phyloP scores from a whole-genome alignment of 1,140 invertebrate genomes.

The Thaumatotibia leucotreta region DNA sequence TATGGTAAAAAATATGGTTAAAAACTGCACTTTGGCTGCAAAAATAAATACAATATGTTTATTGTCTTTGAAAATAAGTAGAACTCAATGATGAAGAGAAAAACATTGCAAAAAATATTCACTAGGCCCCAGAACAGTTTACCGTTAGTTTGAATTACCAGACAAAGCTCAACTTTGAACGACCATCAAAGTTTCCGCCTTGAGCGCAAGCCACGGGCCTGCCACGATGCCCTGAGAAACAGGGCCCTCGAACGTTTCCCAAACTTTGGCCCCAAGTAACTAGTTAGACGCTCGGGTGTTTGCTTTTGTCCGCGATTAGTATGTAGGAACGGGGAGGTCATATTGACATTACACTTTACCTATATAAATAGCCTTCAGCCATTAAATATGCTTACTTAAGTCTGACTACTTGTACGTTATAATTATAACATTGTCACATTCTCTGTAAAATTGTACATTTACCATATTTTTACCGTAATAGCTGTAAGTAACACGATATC shows the following conservation, averaged over 20 bases:
- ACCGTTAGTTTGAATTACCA: neutral
- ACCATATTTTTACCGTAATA: neutral
- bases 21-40: neutral
- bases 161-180: conserved; percentile 7
- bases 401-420: neutral
- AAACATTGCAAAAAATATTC: neutral
- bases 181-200: neutral
- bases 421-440: neutral
- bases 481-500: neutral
- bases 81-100: too few species aligned
- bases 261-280: conserved; percentile 9
- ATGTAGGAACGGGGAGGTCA: conserved; percentile 1
- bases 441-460: too few species aligned
- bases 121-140: neutral
- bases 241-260: neutral
- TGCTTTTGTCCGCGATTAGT: conserved; percentile 7
- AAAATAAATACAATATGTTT: too few species aligned
- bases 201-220: neutral
- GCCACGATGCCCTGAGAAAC: neutral
- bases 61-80: too few species aligned
- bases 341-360: conserved; percentile 7
- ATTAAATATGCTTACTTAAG: neutral
- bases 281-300: neutral
- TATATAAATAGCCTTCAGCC: neutral
- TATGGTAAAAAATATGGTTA: too few species aligned